phyloP scores from a whole-genome alignment of 2,113 vertebrate genomes.

The Actenoides hombroni region DNA sequence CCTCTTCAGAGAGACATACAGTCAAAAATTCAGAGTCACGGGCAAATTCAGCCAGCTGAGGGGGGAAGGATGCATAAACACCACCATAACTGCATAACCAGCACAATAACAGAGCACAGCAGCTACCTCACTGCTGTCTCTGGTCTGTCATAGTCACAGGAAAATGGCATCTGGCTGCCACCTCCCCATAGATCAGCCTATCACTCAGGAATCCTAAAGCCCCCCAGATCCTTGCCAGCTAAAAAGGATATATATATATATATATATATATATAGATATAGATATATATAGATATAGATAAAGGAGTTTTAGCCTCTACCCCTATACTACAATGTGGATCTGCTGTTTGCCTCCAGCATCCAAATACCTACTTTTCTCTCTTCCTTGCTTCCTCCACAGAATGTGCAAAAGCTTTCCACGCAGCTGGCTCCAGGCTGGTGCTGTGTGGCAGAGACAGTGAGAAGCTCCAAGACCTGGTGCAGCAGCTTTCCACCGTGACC shows the following conservation, averaged over 20 bases:
- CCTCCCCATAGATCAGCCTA: background rate
- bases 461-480: constrained; percentile 80
- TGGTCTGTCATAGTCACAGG: background rate
- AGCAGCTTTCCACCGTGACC: constrained; percentile 73
- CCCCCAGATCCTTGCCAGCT: background rate
- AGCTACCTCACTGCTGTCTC: background rate
- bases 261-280: too few relatives aligned
- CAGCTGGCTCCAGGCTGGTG: constrained; percentile 86
- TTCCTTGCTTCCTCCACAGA: constrained; percentile 71
- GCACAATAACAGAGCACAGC: background rate
- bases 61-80: background rate
- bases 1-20: background rate
- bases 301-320: background rate
- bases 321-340: background rate
- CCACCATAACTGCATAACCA: background rate
- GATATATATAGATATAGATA: too few relatives aligned
- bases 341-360: background rate
- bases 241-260: too few relatives aligned
- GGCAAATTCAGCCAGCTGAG: background rate
- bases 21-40: background rate
- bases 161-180: background rate
- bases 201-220: background rate
- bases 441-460: constrained; percentile 86
- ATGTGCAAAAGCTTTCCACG: constrained; percentile 88
- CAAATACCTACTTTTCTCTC: background rate